Evolutionary conservation across 2,888 invertebrate species (phyloP).

Genomic region (Noctua janthina): DNA sequence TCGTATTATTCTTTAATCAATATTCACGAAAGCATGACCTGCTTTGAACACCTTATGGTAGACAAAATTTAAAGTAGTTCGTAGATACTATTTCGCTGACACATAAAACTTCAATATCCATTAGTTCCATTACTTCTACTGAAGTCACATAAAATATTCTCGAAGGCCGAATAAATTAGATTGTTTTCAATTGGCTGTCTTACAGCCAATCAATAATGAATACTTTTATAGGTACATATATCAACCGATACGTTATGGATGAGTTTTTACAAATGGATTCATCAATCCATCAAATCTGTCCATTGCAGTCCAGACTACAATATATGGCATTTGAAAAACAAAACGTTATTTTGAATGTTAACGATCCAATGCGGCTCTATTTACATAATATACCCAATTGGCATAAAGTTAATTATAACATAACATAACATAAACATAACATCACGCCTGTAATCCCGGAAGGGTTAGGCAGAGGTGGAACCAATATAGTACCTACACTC

Average conservation of each 20-base stretch:
- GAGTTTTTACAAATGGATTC: background rate
- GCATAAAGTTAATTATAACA: background rate
- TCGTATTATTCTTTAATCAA: background rate
- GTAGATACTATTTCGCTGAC: background rate
- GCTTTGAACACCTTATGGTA: background rate
- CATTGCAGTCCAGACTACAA: background rate
- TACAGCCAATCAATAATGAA: conserved; percentile 13
- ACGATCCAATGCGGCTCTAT: background rate
- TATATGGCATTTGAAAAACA: background rate
- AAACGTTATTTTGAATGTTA: background rate
- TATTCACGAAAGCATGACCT: background rate
- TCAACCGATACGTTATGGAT: background rate
- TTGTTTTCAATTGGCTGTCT: background rate
- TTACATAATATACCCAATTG: background rate
- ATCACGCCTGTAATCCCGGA: no score
- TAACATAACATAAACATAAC: no score
- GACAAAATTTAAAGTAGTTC: background rate
- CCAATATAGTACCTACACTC: no score
- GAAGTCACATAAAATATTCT: conserved; percentile 3
- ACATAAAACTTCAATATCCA: conserved; percentile 2
- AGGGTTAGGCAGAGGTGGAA: no score
- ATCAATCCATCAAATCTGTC: background rate
- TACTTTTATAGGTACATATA: background rate
- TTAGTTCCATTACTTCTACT: conserved; percentile 17
- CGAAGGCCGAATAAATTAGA: conserved; percentile 29